A percentile compares a stretch with the other conserved stretches of the same genome.
phyloP scores from a whole-genome alignment of 2,888 invertebrate species.

The Danaus chrysippus region DNA sequence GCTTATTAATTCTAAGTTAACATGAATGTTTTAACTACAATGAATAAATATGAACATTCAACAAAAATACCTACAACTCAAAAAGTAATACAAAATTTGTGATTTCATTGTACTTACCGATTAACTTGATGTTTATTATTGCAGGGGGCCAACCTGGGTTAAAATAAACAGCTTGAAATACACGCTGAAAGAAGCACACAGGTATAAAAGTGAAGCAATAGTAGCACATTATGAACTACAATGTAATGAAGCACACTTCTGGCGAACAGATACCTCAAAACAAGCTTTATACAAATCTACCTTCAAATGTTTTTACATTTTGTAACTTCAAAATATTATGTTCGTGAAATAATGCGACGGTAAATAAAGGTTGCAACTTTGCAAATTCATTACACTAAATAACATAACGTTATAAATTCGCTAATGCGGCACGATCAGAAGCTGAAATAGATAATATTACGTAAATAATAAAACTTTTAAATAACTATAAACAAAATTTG shows the following conservation, averaged over 20 bases:
- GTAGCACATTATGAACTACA: neutral
- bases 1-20: too few species aligned
- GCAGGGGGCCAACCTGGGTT: neutral
- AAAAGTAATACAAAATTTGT: too few species aligned
- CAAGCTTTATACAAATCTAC: neutral
- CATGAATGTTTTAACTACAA: too few species aligned
- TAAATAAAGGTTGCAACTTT: neutral
- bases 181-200: neutral
- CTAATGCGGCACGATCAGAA: constrained; percentile 62
- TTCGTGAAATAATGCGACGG: neutral
- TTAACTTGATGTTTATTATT: constrained; percentile 3
- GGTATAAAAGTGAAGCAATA: neutral
- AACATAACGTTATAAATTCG: constrained; percentile 40
- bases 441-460: constrained; percentile 72
- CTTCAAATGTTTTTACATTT: neutral
- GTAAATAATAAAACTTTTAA: constrained; percentile 64
- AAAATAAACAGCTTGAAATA: neutral
- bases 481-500: constrained; percentile 38
- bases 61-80: too few species aligned
- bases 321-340: neutral
- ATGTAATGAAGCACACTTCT: neutral
- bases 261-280: neutral
- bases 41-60: too few species aligned
- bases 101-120: neutral
- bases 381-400: constrained; percentile 15